Evolutionary conservation across 2,797 vertebrate genomes (phyloP), one percentile per base, ranked within the genome.

Genomic region (Ciconia nigra): DNA sequence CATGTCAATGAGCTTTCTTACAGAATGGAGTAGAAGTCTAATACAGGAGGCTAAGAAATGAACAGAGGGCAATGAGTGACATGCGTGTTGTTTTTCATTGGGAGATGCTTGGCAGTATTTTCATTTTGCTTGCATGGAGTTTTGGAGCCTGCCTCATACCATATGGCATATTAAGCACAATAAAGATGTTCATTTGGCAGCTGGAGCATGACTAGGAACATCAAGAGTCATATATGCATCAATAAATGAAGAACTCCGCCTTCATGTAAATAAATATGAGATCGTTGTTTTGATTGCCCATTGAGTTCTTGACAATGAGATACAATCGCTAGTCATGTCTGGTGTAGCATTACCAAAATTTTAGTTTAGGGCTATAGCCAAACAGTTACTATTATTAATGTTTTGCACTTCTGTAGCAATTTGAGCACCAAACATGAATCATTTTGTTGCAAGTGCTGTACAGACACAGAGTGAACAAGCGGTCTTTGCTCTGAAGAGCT

Each of bases 161-260:
- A 96, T 97, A 98, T 96, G 97, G 97, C 90, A 86, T 91, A 94
- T 97, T 96, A 92, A 96, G 94, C 87, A 96, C 93, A 98, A 93
- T 97, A 97, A 98, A 96, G 96, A 94, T 97, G 97, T 97, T 98
- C 97, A 97, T 93, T 95, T 98, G 98, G 97, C 97, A 98, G 96
- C 94, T 95, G 91, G 87, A 95, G 83, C 71, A 92, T 67, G 92
- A 96, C 89, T 87, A 89, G 83, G 55, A 97, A 87, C 96, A 97
- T 97, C 93, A 81, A 95, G 96, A 96, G 87, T 91, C 83, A 80
- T 87, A 94, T 82, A 96, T 70, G 82, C 52, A 35, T 92, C 83
- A 87, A 52, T 91, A 94, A 93, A 91, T 59, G 63, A 95, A 84
- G 96, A 97, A 93, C 95, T 96, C 93, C 67, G 35, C 71, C 66